Evolutionary conservation across 1,140 invertebrate species (phyloP).

Genomic region (Saccostrea cuccullata): DNA sequence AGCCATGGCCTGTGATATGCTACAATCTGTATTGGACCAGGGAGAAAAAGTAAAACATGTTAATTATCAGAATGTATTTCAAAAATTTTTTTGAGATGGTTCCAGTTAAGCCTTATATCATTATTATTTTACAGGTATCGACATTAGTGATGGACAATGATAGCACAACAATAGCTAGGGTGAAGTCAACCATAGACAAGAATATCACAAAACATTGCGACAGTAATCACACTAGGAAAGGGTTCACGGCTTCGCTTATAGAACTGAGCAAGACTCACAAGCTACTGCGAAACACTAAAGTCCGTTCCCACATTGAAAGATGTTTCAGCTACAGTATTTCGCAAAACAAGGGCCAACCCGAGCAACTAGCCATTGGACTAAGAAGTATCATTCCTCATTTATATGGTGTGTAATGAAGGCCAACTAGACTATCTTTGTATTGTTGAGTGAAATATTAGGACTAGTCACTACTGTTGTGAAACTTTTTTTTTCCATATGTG

Average conservation of each 20-base stretch:
- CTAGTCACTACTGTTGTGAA: no score
- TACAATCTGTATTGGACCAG: no score
- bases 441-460: slow-evolving; percentile 29
- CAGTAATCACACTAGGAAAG: slow-evolving; percentile 31
- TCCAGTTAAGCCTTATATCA: not conserved
- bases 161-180: slow-evolving; percentile 20
- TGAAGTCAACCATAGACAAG: slow-evolving; percentile 23
- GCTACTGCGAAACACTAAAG: slow-evolving; percentile 15
- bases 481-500: no score
- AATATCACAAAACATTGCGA: slow-evolving; percentile 8
- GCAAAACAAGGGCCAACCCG: slow-evolving; percentile 23
- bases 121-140: slow-evolving; percentile 26
- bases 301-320: slow-evolving; percentile 29
- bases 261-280: slow-evolving; percentile 36
- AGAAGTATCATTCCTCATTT: slow-evolving; percentile 37
- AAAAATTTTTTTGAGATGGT: not conserved
- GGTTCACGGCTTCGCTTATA: slow-evolving; percentile 23
- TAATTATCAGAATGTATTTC: slow-evolving; percentile 34
- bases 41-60: not conserved
- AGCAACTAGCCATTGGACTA: slow-evolving; percentile 17
- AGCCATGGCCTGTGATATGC: slow-evolving; percentile 41
- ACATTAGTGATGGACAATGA: slow-evolving; percentile 41
- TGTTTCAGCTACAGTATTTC: slow-evolving; percentile 35
- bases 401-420: slow-evolving; percentile 32
- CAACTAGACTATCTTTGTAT: slow-evolving; percentile 3